Base-by-base conservation (phyloP, 2,888 invertebrate genomes). In the Lycaena phlaeas region DNA sequence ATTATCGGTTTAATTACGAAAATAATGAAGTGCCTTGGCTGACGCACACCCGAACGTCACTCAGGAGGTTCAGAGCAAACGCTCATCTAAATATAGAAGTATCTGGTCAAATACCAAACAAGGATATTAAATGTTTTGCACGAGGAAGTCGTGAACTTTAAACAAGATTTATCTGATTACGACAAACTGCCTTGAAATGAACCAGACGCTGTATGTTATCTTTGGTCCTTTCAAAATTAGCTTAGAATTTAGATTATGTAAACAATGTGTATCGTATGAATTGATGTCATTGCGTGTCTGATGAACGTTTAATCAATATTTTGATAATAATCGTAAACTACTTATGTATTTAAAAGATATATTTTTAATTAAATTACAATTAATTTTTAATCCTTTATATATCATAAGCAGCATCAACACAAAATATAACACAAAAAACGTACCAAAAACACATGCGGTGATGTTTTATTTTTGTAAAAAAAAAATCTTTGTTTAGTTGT, bases 121-220 rank as follows among this genome's bases (percentile, higher is more conserved):
- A 56, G 59, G 58, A 52, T 54, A 54, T 53, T 54, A 45, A 50
- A 51, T 46, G 53, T 54, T 60, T 64, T 57, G 50, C 56, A 55
- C 61, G 66, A 72, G 70, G 65, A 69, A 68, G 57, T 68, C 61
- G 57, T 67, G 57, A 58, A 61, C 54, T 48, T 59, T 58, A 63
- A 64, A 62, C 60, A 64, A 59, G 58, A 69, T 70, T 68, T 68
- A 70, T 68, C 61, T 64, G 68, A 75, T 75, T 69, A 68, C 68
- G 64, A 69, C 67, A 64, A 67, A 62, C 61, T 50, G 53, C 54
- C 55, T 66, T 66, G 74, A 72, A 66, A 67, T 61, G 61, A 70
- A 68, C 58, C 74, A 73, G 73, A 71, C 56, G 52, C 59, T 60
- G 56, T 52, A 50, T 56, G 56, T 54, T 61, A 59, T 57, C 67